Base-by-base conservation (phyloP, 2,113 vertebrate genomes). In the Electrona antarctica region DNA sequence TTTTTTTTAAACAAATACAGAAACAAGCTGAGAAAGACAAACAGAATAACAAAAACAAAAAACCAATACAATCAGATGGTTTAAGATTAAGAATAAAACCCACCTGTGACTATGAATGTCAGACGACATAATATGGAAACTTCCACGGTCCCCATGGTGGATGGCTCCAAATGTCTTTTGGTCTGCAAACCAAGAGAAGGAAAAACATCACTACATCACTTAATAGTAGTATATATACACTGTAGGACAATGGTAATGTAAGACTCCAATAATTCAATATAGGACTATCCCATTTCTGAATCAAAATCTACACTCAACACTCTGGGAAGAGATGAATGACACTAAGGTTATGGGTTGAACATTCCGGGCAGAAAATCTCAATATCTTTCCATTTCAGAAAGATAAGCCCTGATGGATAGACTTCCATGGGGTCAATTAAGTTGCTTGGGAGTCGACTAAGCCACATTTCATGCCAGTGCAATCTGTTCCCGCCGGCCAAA, bases 21-120 rank as follows among this genome's bases (percentile, higher is more conserved):
- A 21, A 21, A 21, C 21, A 21, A 21, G 21, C 21, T 21, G 21
- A 21, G 21, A 21, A 21, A 21, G 21, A 21, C 21, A 21, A 21
- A 21, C 21, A 21, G 21, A 21, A 21, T 21, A 21, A 21, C 21
- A 21, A 21, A 21, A 21, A 21, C n/a, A 21, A 21, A 21, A 21
- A 1, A 1, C 21, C 21, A 21, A 21, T 21, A 21, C 21, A 21
- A 21, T 21, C 21, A 21, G 21, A 21, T 21, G 21, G 1, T 2
- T 21, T 21, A 21, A 21, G 21, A 21, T 21, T 21, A 21, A 21
- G 21, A 21, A 21, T 21, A 21, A 21, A 41, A 41, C 86, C 88
- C 74, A 94, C 93, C 92, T 84, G 87, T 81, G 49, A 87, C 70
- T 29, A 82, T 70, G 62, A 79, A 62, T 33, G 78, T 66, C 50